Conservation (phyloP, 2,113 vertebrate genomes). For the Brachyhypopomus gauderio region DNA sequence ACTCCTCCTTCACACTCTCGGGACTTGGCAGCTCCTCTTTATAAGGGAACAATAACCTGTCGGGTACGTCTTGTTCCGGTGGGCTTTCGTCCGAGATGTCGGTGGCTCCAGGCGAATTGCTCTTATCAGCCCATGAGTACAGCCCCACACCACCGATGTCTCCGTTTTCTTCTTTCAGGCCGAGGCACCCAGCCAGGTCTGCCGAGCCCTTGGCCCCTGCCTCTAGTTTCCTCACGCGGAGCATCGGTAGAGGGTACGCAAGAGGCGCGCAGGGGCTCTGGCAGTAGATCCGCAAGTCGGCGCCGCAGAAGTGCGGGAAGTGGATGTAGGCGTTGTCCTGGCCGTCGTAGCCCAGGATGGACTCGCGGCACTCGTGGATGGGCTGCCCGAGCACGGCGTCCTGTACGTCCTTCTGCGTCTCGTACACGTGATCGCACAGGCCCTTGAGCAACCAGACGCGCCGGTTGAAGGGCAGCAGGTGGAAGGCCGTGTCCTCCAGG, state of each 20-base stretch:
- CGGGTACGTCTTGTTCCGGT: constrained; percentile 24
- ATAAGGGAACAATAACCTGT: neutral
- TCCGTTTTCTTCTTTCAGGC: neutral
- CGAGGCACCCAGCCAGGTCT: neutral
- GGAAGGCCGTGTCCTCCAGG: constrained; percentile 88
- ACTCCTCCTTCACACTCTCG: constrained; percentile 49
- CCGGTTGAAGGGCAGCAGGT: constrained; percentile 87
- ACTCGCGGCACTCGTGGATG: constrained; percentile 97
- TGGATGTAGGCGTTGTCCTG: constrained; percentile 93
- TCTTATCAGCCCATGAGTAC: neutral
- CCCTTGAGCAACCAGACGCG: constrained; percentile 96
- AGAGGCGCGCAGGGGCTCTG: constrained; percentile 88
- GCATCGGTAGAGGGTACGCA: constrained; percentile 79
- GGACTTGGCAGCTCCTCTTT: constrained; percentile 23
- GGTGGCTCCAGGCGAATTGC: neutral
- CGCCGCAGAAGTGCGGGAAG: constrained; percentile 98
- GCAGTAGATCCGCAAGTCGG: constrained; percentile 93
- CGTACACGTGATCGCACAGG: constrained; percentile 93
- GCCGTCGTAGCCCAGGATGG: constrained; percentile 94
- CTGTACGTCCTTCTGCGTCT: constrained; percentile 95
- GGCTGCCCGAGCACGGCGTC: constrained; percentile 92
- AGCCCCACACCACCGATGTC: neutral
- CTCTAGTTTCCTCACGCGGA: constrained; percentile 68
- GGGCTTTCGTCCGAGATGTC: constrained; percentile 15
- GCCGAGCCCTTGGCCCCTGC: neutral